Percentiles rank a stretch among this genome's conserved stretches.
Conservation (phyloP, 2,888 invertebrate species). For the Tholera decimalis region DNA sequence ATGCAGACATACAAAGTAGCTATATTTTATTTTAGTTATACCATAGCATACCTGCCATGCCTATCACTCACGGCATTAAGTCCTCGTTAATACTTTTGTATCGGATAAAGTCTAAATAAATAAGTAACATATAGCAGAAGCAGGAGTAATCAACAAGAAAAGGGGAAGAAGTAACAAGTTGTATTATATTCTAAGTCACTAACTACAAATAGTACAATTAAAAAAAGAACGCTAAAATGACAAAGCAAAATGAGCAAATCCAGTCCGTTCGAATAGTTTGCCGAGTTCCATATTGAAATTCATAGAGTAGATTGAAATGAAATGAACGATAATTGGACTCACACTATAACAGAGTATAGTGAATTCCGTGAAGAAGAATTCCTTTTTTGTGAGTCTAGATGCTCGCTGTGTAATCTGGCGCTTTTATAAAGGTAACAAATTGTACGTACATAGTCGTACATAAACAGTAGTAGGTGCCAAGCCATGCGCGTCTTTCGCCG, state of each 20-base stretch:
- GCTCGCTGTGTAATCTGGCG: constrained; percentile 2
- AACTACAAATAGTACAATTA: neutral
- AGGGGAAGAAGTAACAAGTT: neutral
- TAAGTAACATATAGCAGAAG: neutral
- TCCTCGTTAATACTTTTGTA: too few species aligned
- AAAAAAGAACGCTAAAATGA: constrained; percentile 4
- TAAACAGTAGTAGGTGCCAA: constrained; percentile 34
- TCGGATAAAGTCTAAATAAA: too few species aligned
- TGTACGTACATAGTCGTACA: constrained; percentile 6
- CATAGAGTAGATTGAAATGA: constrained; percentile 13
- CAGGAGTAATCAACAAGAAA: neutral
- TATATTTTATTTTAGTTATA: too few species aligned
- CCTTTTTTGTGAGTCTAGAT: constrained; percentile 10
- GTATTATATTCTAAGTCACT: too few species aligned
- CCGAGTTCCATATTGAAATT: constrained; percentile 1
- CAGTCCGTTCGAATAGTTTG: neutral
- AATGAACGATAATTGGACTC: constrained; percentile 3
- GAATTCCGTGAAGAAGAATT: neutral
- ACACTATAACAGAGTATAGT: neutral
- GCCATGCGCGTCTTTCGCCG: constrained; percentile 45
- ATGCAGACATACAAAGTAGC: neutral
- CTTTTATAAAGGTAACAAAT: constrained; percentile 12
- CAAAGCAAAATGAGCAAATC: constrained; percentile 1
- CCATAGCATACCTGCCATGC: too few species aligned
- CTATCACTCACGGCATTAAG: too few species aligned